Base-by-base conservation (phyloP, 2,113 vertebrate species). In the Podarcis muralis region DNA sequence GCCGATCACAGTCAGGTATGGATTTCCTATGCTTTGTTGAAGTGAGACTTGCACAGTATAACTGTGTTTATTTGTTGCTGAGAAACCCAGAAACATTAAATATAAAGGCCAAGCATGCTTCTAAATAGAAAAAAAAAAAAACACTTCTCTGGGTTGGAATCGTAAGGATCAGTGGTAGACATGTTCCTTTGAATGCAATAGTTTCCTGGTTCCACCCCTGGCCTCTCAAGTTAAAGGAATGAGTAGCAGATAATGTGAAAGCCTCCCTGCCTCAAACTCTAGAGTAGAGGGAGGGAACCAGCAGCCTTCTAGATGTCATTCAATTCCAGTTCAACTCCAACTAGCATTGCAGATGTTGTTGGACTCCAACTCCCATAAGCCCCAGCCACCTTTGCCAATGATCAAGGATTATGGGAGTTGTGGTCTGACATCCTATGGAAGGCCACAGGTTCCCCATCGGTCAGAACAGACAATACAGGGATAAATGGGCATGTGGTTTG, bases 1-100 rank as follows among this genome's bases (percentile, higher is more conserved):
- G 1, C 84, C 96, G 68, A 84, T 98, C 92, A 96, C 89, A 88
- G 25, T 98, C 93, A 93, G 96, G 97, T 98, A 96, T 91, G 96
- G 87, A 86, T 16, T 89, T 90, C 65, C 23, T 72, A 1, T 22
- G 1, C 72, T 85, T 40, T 12, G 18, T 15, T 84, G 1, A 87
- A 79, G 20, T 81, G 5, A n/a, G 90, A 59, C n/a, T 30, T 4
- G 69, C 4, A 3, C 5, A 59, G 5, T 76, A 53, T 23, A 5
- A 68, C 1, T 66, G 35, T 53, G 16, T 22, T 65, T 76, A 35
- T 53, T 79, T 87, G 32, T 43, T 30, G 71, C 23, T 40, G 57
- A 89, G 81, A 72, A 85, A 74, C 53, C 16, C 1, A 75, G 27
- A 37, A 4, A 9, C 69, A 6, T 4, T 12, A 7, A 83, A 59